Evolutionary conservation across 2,797 vertebrate species (phyloP).

Genomic region (Aeoliscus strigatus): DNA sequence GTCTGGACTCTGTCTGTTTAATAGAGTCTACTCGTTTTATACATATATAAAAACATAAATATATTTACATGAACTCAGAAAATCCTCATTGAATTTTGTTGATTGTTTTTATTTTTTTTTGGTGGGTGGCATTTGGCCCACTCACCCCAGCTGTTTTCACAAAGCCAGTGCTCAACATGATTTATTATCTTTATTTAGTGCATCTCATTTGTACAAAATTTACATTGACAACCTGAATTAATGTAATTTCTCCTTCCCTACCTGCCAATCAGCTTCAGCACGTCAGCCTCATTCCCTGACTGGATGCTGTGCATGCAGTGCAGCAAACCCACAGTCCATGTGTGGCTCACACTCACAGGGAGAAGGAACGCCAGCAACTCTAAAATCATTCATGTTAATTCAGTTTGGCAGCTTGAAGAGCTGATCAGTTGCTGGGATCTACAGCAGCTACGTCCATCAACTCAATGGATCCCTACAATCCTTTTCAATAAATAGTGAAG

Average conservation of each 20-base stretch:
- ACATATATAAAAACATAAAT: no score
- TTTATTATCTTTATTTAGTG: conserved; percentile 10
- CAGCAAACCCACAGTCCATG: conserved; percentile 13
- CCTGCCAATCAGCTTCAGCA: not conserved
- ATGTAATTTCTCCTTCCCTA: no score
- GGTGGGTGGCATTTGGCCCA: no score
- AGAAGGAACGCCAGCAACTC: conserved; percentile 14
- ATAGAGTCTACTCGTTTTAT: no score
- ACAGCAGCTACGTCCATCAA: no score
- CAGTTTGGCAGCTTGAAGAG: conserved; percentile 3
- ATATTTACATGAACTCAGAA: no score
- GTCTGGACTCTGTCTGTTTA: no score
- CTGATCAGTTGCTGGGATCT: no score
- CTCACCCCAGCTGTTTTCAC: not conserved
- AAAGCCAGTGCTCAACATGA: conserved; percentile 4
- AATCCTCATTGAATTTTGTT: no score
- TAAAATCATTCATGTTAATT: conserved; percentile 15
- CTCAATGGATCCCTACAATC: no score
- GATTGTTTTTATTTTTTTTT: no score
- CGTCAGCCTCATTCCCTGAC: conserved; percentile 13
- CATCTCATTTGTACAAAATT: conserved; percentile 23
- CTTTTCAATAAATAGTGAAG: no score
- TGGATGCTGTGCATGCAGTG: conserved; percentile 5
- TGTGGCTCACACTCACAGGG: conserved; percentile 17
- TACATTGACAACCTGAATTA: conserved; percentile 8